phyloP scores from a whole-genome alignment of 2,888 invertebrate genomes.

The Drosophila sordidula region DNA sequence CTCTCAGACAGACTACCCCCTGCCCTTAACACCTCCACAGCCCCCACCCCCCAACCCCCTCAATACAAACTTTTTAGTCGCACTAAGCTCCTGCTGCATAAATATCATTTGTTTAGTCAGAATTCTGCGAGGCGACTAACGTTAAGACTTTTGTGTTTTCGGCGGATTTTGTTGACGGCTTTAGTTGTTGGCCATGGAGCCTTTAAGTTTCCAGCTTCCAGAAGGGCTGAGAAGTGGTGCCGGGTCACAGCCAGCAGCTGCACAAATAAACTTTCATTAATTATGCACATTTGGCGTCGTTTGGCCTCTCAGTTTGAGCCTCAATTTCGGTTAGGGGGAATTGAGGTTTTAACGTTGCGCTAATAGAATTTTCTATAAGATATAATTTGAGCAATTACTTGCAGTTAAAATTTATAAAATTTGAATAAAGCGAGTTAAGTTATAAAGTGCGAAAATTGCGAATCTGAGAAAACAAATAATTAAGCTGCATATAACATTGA shows the following conservation, averaged over 20 bases:
- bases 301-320: slow-evolving; percentile 21
- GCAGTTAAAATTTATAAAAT: slow-evolving; percentile 28
- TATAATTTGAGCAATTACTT: slow-evolving; percentile 22
- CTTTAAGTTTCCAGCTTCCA: slow-evolving; percentile 4
- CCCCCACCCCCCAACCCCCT: too few relatives aligned
- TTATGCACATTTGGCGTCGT: slow-evolving; percentile 62
- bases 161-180: slow-evolving; percentile 36
- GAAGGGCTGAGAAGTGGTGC: not conserved
- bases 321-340: slow-evolving; percentile 10
- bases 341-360: not conserved
- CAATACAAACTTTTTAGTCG: slow-evolving; percentile 58
- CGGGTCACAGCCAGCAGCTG: slow-evolving; percentile 57
- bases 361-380: slow-evolving; percentile 62
- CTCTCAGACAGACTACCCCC: not conserved
- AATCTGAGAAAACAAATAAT: too few relatives aligned
- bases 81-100: slow-evolving; percentile 70
- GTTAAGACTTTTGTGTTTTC: slow-evolving; percentile 62
- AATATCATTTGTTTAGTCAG: slow-evolving; percentile 71
- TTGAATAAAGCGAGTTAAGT: slow-evolving; percentile 1
- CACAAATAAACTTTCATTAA: slow-evolving; percentile 68
- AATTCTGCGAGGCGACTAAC: slow-evolving; percentile 39
- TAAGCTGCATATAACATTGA: too few relatives aligned
- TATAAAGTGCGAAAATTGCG: too few relatives aligned
- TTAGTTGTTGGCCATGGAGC: slow-evolving; percentile 4
- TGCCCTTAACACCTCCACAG: not conserved